Conservation (phyloP, 2,888 invertebrate species). For the Hypomecis atomaria region DNA sequence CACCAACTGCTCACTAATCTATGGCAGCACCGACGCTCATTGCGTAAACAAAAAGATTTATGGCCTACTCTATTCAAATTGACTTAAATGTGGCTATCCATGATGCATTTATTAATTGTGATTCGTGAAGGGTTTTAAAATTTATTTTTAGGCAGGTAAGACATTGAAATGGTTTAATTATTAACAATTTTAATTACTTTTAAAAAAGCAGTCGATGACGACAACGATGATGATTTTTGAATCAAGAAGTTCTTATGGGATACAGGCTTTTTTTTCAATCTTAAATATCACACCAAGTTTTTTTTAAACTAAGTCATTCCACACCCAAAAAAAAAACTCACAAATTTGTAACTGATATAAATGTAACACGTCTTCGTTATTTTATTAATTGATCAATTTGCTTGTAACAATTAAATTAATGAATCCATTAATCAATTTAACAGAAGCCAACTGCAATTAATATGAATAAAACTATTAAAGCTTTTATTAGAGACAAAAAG, state of each 20-base stretch:
- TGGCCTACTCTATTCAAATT: conserved; percentile 42
- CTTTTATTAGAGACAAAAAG: conserved; percentile 10
- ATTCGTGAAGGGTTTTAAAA: conserved; percentile 12
- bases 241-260: no score
- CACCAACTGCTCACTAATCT: conserved; percentile 22
- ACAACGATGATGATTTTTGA: no score
- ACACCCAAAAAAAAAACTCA: not conserved
- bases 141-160: no score
- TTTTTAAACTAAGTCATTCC: not conserved
- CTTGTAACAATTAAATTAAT: conserved; percentile 37
- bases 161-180: no score
- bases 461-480: conserved; percentile 9
- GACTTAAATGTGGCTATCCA: conserved; percentile 17
- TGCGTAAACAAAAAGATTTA: conserved; percentile 47
- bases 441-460: conserved; percentile 25
- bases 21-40: conserved; percentile 36
- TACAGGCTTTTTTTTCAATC: no score
- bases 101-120: conserved; percentile 32
- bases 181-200: no score
- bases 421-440: conserved; percentile 34
- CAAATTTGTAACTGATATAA: conserved; percentile 1
- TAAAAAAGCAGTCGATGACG: no score
- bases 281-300: no score
- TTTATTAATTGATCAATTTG: conserved; percentile 34
- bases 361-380: conserved; percentile 23